Conservation (phyloP, 2,888 invertebrate genomes). For the Lasioglossum villosulum region DNA sequence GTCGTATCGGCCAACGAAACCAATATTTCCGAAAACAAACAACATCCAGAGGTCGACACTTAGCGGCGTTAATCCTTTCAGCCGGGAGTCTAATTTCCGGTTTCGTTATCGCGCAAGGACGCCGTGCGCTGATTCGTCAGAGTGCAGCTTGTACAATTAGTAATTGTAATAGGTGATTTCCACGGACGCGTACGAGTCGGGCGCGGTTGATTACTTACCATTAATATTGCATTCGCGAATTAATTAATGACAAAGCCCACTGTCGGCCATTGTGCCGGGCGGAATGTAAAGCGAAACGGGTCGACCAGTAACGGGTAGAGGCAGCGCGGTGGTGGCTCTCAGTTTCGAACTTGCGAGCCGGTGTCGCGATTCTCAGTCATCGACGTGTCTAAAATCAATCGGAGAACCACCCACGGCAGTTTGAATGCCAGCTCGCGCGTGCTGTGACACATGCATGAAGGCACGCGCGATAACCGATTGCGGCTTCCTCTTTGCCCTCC, state of each 20-base stretch:
- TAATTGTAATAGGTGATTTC: slow-evolving; percentile 80
- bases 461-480: slow-evolving; percentile 39
- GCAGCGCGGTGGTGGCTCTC: background rate
- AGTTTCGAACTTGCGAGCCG: slow-evolving; percentile 2
- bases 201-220: slow-evolving; percentile 81
- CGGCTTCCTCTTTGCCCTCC: slow-evolving; percentile 48
- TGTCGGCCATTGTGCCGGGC: slow-evolving; percentile 73
- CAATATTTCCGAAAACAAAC: background rate
- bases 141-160: slow-evolving; percentile 75
- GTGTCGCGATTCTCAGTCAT: slow-evolving; percentile 50
- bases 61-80: background rate
- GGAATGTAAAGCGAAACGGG: slow-evolving; percentile 40
- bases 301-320: background rate
- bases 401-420: slow-evolving; percentile 57
- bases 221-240: slow-evolving; percentile 82
- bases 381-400: slow-evolving; percentile 80
- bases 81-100: slow-evolving; percentile 47
- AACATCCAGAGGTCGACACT: background rate
- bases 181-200: slow-evolving; percentile 54
- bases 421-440: slow-evolving; percentile 44
- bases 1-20: background rate
- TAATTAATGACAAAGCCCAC: slow-evolving; percentile 81
- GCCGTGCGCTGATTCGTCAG: slow-evolving; percentile 44
- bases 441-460: slow-evolving; percentile 41
- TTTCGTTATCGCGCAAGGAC: slow-evolving; percentile 22